A percentile compares a stretch with the other conserved stretches of the same genome.
Evolutionary conservation across 1,140 invertebrate species (phyloP).

Genomic region (Caenorhabditis elegans): DNA sequence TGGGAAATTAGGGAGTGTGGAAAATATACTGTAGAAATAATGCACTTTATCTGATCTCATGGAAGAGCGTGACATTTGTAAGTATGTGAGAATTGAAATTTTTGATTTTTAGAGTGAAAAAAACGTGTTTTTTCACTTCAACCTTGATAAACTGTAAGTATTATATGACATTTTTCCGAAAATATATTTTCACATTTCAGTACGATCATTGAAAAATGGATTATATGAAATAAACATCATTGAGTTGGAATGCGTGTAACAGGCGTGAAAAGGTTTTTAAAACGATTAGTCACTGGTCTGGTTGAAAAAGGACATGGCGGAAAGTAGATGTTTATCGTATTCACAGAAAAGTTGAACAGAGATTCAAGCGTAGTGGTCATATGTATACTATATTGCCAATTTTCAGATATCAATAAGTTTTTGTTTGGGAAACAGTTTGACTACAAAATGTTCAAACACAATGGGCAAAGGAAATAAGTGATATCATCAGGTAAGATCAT

Average conservation of each 20-base stretch:
- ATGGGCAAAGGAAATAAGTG: too few species aligned
- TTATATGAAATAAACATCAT: neutral
- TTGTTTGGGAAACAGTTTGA: too few species aligned
- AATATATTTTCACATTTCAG: neutral
- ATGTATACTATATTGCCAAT: too few species aligned
- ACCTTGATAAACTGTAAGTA: neutral
- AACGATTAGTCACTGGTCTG: slow-evolving; percentile 29
- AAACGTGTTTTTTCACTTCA: neutral
- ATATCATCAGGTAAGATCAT: too few species aligned
- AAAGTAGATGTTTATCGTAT: neutral
- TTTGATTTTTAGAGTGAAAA: too few species aligned
- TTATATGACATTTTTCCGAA: neutral
- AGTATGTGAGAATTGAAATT: too few species aligned
- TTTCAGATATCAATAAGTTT: too few species aligned
- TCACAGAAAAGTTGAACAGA: neutral
- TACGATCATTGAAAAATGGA: neutral
- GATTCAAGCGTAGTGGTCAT: neutral
- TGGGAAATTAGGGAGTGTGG: too few species aligned
- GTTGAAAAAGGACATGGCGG: neutral
- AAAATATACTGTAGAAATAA: too few species aligned
- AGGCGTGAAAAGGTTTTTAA: slow-evolving; percentile 7
- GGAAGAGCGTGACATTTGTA: too few species aligned
- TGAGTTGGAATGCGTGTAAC: neutral
- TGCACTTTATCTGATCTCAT: too few species aligned
- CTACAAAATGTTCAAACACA: too few species aligned